Percentiles rank a stretch among this genome's conserved stretches.
phyloP scores from a whole-genome alignment of 2,888 invertebrate genomes.

The Eudasyphora cyanicolor region DNA sequence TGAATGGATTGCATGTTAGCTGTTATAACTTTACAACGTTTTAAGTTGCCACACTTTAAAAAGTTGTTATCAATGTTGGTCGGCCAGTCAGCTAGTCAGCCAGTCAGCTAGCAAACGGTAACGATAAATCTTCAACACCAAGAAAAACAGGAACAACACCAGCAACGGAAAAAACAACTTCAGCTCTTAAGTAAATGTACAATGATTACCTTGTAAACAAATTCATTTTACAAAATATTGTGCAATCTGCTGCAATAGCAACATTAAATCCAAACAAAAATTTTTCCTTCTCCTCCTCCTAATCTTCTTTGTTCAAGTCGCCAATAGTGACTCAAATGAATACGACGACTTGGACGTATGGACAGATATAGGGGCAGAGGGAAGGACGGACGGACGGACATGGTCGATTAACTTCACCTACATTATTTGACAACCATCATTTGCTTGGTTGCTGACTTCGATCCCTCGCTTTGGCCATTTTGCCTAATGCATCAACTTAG shows the following conservation, averaged over 20 bases:
- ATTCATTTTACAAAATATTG: slow-evolving; percentile 34
- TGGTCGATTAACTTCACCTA: slow-evolving; percentile 39
- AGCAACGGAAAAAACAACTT: background rate
- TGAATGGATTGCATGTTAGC: slow-evolving; percentile 49
- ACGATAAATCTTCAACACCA: background rate
- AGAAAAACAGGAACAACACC: background rate
- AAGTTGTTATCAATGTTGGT: slow-evolving; percentile 40
- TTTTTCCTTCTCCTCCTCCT: too few relatives aligned
- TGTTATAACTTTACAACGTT: slow-evolving; percentile 39
- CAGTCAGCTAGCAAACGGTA: background rate
- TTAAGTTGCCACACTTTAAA: slow-evolving; percentile 51
- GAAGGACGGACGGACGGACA: background rate
- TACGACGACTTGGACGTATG: too few relatives aligned
- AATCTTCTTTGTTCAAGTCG: slow-evolving; percentile 15
- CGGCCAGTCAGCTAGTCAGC: background rate
- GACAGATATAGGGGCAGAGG: too few relatives aligned
- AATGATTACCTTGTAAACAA: slow-evolving; percentile 35
- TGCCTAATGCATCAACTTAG: background rate
- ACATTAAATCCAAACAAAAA: background rate
- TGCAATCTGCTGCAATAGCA: slow-evolving; percentile 28
- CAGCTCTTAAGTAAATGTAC: too few relatives aligned
- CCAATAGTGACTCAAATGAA: slow-evolving; percentile 10
- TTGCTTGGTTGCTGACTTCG: background rate
- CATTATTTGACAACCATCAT: slow-evolving; percentile 7
- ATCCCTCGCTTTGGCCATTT: background rate